A percentile compares a stretch with the other conserved stretches of the same genome.
Conservation (phyloP, 2,797 vertebrate species). For the Scleropages formosus region DNA sequence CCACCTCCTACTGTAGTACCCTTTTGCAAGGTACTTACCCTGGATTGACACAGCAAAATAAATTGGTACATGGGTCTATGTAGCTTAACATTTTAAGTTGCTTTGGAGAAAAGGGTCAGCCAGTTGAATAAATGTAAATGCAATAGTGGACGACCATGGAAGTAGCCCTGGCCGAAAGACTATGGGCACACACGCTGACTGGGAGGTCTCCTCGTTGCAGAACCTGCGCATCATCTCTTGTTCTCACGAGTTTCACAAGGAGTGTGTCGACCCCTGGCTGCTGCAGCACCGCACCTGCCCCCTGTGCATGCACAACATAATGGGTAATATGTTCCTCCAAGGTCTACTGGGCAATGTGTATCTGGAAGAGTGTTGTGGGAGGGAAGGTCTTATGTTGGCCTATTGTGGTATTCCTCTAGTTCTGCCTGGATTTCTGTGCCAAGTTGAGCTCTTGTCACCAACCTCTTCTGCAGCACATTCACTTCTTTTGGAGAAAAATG, state of each 20-base stretch:
- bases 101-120: too few relatives aligned
- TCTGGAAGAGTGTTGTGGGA: neutral
- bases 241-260: slow-evolving; percentile 91
- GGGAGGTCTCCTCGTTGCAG: slow-evolving; percentile 59
- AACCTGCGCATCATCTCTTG: slow-evolving; percentile 94
- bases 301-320: slow-evolving; percentile 98
- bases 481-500: neutral
- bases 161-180: too few relatives aligned
- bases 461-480: neutral
- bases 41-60: too few relatives aligned
- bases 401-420: neutral
- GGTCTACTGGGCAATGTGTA: slow-evolving; percentile 17
- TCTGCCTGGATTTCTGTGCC: slow-evolving; percentile 1
- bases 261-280: slow-evolving; percentile 95
- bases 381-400: neutral
- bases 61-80: too few relatives aligned
- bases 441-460: neutral
- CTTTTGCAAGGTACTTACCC: too few relatives aligned
- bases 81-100: too few relatives aligned
- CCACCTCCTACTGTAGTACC: too few relatives aligned
- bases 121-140: too few relatives aligned
- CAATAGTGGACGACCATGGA: too few relatives aligned
- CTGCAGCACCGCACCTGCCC: slow-evolving; percentile 92
- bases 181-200: neutral
- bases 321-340: slow-evolving; percentile 71